phyloP scores from a whole-genome alignment of 2,113 vertebrate species.

The Rhynchomys soricoides region DNA sequence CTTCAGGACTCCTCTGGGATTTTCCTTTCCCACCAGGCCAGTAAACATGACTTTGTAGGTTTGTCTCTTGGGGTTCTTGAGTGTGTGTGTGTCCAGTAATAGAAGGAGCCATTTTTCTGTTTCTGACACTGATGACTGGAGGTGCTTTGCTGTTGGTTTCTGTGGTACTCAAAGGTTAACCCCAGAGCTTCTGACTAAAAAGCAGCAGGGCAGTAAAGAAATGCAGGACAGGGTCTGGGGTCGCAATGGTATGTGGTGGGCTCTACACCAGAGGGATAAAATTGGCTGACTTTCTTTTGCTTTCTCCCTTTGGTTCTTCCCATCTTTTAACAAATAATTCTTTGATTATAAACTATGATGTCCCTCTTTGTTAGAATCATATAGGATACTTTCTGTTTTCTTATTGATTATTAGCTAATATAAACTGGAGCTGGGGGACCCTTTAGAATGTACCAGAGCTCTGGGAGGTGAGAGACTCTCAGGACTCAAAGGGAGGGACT shows the following conservation, averaged over 20 bases:
- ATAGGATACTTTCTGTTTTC: not conserved
- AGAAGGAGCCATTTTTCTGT: not conserved
- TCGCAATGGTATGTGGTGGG: rapidly evolving
- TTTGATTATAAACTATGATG: not conserved
- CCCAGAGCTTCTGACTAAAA: not conserved
- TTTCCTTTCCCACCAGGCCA: not conserved
- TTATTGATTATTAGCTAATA: not conserved
- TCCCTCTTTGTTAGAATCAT: not conserved
- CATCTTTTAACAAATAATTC: not conserved
- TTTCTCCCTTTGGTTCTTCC: not conserved
- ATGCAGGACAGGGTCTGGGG: rapidly evolving
- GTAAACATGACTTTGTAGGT: not conserved
- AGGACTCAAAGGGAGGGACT: no score
- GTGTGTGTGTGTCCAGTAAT: not conserved
- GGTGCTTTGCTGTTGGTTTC: not conserved
- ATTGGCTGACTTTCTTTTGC: not conserved
- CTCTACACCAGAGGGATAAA: not conserved
- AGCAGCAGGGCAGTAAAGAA: no score
- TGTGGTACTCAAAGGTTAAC: not conserved
- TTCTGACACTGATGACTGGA: not conserved
- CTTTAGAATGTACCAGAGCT: no score
- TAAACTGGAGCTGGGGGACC: no score
- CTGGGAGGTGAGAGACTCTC: no score
- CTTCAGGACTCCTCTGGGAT: not conserved
- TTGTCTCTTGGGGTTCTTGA: not conserved